These are phyloP conservation scores for Myotis yumanensis DNA, from an alignment of 2,113 vertebrate species.

Conservation along the genomic window DNA sequence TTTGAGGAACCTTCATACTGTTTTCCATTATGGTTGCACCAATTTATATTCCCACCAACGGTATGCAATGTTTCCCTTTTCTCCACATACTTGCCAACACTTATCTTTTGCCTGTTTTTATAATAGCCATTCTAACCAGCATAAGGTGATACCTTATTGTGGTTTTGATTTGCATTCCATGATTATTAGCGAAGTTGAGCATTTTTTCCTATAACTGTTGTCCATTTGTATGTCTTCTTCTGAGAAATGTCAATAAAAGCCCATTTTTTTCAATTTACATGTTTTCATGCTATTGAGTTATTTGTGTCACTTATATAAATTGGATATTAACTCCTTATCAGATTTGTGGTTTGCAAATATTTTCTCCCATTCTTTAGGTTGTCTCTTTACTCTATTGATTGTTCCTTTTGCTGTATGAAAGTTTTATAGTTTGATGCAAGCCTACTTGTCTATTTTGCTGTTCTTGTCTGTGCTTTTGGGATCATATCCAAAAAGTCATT, in stretches of 20 bases:
- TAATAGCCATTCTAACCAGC: background rate
- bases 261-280: background rate
- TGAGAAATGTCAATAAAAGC: background rate
- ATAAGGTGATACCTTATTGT: background rate
- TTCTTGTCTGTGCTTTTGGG: background rate
- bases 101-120: background rate
- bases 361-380: background rate
- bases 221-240: background rate
- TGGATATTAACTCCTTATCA: background rate
- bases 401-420: background rate
- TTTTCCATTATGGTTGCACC: background rate
- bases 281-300: background rate
- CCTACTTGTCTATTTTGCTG: background rate
- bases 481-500: background rate
- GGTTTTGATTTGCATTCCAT: background rate
- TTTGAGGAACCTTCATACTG: background rate
- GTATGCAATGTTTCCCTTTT: background rate
- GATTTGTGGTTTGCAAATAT: background rate
- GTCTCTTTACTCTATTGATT: background rate
- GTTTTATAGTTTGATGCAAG: background rate
- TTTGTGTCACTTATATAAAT: background rate
- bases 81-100: background rate
- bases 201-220: background rate
- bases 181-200: background rate
- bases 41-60: background rate